Percentiles rank a stretch among this genome's conserved stretches.
phyloP scores from a whole-genome alignment of 2,797 vertebrate species.

The Lepilemur ruficaudatus region DNA sequence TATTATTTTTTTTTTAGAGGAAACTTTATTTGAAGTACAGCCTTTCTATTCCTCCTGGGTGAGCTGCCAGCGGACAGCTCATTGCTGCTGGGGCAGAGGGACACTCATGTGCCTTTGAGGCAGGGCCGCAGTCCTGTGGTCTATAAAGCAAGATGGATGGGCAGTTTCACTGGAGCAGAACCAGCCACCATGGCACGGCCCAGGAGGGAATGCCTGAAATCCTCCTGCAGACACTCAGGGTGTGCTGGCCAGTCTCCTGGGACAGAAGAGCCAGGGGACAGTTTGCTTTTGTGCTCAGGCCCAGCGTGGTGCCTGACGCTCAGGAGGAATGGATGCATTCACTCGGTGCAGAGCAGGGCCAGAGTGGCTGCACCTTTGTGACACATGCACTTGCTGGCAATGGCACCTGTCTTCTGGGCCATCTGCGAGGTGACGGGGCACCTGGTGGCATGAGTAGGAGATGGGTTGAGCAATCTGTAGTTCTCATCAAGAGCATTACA shows the following conservation, averaged over 20 bases:
- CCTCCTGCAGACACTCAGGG: neutral
- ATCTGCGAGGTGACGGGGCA: neutral
- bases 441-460: neutral
- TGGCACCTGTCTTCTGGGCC: neutral
- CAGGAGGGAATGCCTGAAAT: neutral
- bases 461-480: neutral
- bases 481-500: neutral
- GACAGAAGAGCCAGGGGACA: neutral
- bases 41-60: constrained; percentile 1
- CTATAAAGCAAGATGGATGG: neutral
- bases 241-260: neutral
- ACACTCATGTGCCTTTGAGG: neutral
- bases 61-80: neutral
- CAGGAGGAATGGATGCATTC: neutral
- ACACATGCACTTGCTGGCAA: neutral
- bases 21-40: constrained; percentile 33
- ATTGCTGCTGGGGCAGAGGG: neutral
- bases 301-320: neutral
- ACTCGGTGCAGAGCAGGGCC: neutral
- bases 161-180: neutral
- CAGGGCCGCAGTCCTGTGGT: neutral
- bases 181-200: neutral
- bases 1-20: neutral
- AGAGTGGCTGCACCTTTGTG: neutral
- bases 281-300: neutral